phyloP scores from a whole-genome alignment of 2,888 invertebrate species.

The Anoplius nigerrimus region DNA sequence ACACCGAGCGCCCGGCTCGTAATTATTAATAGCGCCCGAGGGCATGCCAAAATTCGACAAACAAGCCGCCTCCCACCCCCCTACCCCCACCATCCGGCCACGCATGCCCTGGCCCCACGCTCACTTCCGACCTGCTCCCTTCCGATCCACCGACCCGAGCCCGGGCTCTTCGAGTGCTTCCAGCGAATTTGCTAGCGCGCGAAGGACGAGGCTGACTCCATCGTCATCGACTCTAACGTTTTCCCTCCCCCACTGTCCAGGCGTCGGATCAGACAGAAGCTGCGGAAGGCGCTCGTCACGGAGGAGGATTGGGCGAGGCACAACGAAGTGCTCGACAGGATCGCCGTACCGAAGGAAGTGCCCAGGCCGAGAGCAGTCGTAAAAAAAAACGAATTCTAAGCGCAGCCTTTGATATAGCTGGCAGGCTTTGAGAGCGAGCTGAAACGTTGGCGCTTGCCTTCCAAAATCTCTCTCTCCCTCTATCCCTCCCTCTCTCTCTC shows the following conservation, averaged over 20 bases:
- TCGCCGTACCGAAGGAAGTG: conserved; percentile 45
- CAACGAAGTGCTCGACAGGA: conserved; percentile 46
- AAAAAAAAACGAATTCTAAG: conserved; percentile 27
- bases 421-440: conserved; percentile 19
- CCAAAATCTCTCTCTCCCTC: too few relatives aligned
- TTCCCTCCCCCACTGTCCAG: conserved; percentile 28
- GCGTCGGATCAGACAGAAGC: conserved; percentile 23
- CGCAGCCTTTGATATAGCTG: not conserved
- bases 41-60: conserved; percentile 29
- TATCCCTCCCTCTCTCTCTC: too few relatives aligned
- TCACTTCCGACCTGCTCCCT: too few relatives aligned
- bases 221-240: not conserved
- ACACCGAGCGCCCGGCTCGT: conserved; percentile 33
- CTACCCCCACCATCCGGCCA: not conserved
- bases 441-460: too few relatives aligned
- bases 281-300: conserved; percentile 47
- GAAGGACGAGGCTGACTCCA: not conserved
- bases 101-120: not conserved
- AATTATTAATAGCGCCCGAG: conserved; percentile 45
- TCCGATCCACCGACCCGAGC: too few relatives aligned
- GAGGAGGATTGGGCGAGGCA: conserved; percentile 63
- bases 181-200: too few relatives aligned
- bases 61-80: conserved; percentile 15
- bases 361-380: conserved; percentile 46
- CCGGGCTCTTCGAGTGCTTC: not conserved